phyloP scores from a whole-genome alignment of 2,113 vertebrate genomes.

The Myocastor coypus region DNA sequence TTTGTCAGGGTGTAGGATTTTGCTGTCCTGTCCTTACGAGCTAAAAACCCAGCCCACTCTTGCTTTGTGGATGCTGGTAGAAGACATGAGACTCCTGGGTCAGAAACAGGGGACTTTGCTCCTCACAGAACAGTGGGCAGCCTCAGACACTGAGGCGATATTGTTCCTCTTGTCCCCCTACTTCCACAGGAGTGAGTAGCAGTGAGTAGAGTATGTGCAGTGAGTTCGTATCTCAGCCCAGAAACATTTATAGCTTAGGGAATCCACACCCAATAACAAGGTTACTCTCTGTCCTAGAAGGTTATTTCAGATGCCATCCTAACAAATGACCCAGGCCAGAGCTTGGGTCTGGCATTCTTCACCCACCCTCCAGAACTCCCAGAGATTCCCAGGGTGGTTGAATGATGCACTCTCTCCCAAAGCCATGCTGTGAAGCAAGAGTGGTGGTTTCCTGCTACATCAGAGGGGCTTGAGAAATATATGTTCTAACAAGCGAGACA shows the following conservation, averaged over 20 bases:
- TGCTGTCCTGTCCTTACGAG: neutral
- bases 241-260: neutral
- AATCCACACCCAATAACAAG: neutral
- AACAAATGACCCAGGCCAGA: neutral
- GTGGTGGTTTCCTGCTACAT: neutral
- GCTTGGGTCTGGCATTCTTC: neutral
- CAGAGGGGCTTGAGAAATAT: neutral
- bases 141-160: too few relatives aligned
- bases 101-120: neutral
- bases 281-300: neutral
- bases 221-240: neutral
- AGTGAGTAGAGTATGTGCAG: neutral
- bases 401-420: too few relatives aligned
- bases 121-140: neutral
- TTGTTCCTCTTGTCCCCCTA: neutral
- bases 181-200: neutral
- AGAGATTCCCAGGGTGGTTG: neutral
- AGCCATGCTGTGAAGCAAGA: neutral
- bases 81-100: neutral
- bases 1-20: neutral
- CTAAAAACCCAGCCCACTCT: neutral
- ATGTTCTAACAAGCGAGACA: neutral
- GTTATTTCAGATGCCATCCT: neutral
- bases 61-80: neutral
- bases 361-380: neutral